Percentiles rank a stretch among this genome's conserved stretches.
These are phyloP conservation scores for Ceyx melanurus DNA, from an alignment of 2,113 vertebrate genomes.

Conservation along the genomic window DNA sequence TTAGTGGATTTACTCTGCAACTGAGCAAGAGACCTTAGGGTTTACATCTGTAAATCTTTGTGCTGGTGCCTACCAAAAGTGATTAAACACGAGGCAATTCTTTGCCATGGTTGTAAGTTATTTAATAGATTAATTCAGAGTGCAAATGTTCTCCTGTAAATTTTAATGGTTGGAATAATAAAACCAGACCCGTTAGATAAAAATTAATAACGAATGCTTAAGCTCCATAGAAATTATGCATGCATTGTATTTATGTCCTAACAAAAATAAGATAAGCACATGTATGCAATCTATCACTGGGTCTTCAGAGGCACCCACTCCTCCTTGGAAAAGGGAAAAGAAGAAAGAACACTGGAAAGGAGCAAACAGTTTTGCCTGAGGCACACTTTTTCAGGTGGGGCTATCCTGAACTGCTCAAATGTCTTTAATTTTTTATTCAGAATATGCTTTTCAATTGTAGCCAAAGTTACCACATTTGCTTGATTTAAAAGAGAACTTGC, in stretches of 20 bases:
- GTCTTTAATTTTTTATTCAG: neutral
- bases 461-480: neutral
- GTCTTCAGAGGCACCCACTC: neutral
- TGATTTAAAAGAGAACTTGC: neutral
- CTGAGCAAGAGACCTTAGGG: neutral
- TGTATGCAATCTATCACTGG: neutral
- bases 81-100: slow-evolving; percentile 9
- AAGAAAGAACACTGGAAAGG: neutral
- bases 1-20: slow-evolving; percentile 32
- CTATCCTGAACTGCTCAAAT: neutral
- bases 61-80: neutral
- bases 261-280: neutral
- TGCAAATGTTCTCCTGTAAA: neutral
- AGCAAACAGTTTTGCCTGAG: neutral
- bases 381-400: neutral
- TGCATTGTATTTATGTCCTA: neutral
- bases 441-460: neutral
- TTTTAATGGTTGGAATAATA: slow-evolving; percentile 35
- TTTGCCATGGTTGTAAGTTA: neutral
- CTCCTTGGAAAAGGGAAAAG: neutral
- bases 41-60: slow-evolving; percentile 31
- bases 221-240: neutral
- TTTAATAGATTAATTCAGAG: neutral
- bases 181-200: neutral
- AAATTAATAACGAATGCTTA: neutral